Evolutionary conservation across 2,888 invertebrate genomes (phyloP), one percentile per base, ranked within the genome.

Genomic region (Drosophila leonis): DNA sequence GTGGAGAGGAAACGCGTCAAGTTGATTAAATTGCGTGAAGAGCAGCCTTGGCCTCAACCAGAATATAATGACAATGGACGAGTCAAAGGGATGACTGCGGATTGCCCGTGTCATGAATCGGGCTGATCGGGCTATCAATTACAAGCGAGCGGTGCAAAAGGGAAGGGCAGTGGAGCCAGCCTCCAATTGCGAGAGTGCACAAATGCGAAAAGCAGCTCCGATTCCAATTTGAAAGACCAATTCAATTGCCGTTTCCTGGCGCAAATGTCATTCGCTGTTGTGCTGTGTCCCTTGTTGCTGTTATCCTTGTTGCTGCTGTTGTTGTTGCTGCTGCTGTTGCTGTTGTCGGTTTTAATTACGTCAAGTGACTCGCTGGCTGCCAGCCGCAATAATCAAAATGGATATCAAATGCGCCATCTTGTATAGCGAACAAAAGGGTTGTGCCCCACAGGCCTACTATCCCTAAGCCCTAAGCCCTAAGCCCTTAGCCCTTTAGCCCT

Each of bases 71-170:
- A 80, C 80, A 82, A 83, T 82, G 64, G 71, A 49, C 52, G 51
- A 71, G 75, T 70, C 79, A 75, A 69, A 80, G 66, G 80, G 72
- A 79, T 80, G 63, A 54, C 56, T 72, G 69, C 37, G 78, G 82
- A 86, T 86, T 91, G 80, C 91, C 88, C 75, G 91, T 90, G 88
- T 90, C 91, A 91, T 89, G 73, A 60, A 39, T 66, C 82, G 15
- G 33, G 33, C 82, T 74, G 88, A 82, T 90, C 84, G 74, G 91
- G 83, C 55, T 90, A 86, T 90, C 91, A 84, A 90, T 91, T 91
- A 89, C 90, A 88, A 24, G 29, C 29, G 18, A 6, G 12, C 46
- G 7, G 20, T 1, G 20, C 6, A 7, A 31, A n/a, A n/a, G 31
- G 33, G 15, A 73, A 78, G 83, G 82, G 89, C 73, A 77, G 75